Percentiles rank a stretch among this genome's conserved stretches.
These are phyloP conservation scores for Yponomeuta cagnagella DNA, from an alignment of 2,888 invertebrate genomes.

Conservation along the genomic window DNA sequence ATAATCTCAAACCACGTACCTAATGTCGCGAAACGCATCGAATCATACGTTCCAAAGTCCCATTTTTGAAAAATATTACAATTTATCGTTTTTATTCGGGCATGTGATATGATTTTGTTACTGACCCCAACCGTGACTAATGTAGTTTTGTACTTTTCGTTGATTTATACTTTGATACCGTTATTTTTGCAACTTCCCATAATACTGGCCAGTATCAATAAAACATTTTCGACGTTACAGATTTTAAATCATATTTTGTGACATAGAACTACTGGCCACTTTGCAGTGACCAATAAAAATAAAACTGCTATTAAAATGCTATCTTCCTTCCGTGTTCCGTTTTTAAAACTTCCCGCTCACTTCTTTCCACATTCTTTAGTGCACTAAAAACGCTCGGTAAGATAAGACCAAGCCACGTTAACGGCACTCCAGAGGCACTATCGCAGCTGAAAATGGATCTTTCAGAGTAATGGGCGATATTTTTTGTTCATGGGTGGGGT, in stretches of 20 bases:
- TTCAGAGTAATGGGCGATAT: constrained; percentile 68
- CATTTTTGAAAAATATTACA: constrained; percentile 56
- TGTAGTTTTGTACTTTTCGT: constrained; percentile 29
- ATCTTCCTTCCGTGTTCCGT: constrained; percentile 21
- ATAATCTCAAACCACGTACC: constrained; percentile 46
- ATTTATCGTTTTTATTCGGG: constrained; percentile 39
- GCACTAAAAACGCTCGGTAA: constrained; percentile 26
- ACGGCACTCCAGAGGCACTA: constrained; percentile 39
- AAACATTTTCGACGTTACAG: neutral
- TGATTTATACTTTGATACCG: constrained; percentile 26
- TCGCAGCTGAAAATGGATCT: constrained; percentile 60
- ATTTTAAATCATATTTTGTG: neutral
- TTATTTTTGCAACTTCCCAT: neutral
- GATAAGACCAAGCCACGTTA: constrained; percentile 54
- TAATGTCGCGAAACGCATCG: constrained; percentile 68
- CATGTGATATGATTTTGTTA: constrained; percentile 36
- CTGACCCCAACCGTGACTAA: constrained; percentile 44
- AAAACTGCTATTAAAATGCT: neutral
- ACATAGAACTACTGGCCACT: neutral
- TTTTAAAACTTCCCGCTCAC: constrained; percentile 23
- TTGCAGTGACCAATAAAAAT: neutral
- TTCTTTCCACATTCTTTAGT: constrained; percentile 25
- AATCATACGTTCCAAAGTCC: constrained; percentile 33
- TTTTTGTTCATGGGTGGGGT: constrained; percentile 71
- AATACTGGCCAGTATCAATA: neutral